Percentiles rank a stretch among this genome's conserved stretches.
Conservation (phyloP, 2,797 vertebrate species). For the Ctenopoma kingsleyae region DNA sequence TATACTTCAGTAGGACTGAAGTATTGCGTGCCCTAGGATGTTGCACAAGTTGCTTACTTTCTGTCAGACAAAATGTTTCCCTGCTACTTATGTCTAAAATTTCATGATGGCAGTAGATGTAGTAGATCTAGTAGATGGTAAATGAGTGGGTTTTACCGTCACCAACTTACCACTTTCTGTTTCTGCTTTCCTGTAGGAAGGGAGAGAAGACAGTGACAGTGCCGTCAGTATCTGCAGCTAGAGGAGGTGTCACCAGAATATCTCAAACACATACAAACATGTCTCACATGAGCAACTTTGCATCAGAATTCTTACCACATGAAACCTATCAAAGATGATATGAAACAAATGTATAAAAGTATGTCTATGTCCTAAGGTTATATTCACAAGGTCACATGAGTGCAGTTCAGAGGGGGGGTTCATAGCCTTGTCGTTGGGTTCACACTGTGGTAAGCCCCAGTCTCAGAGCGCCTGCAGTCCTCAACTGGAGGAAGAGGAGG, state of each 20-base stretch:
- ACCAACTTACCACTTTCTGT: constrained; percentile 98
- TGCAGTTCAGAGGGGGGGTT: constrained; percentile 74
- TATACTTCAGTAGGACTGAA: constrained; percentile 45
- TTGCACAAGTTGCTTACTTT: constrained; percentile 8
- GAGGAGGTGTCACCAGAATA: constrained; percentile 28
- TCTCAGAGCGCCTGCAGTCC: constrained; percentile 84
- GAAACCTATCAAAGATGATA: constrained; percentile 64
- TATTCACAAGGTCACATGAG: constrained; percentile 82
- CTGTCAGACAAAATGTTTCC: constrained; percentile 1
- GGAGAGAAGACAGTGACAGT: constrained; percentile 81
- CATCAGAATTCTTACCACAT: constrained; percentile 42
- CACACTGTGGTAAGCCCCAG: constrained; percentile 80
- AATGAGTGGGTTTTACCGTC: constrained; percentile 64
- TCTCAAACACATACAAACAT: constrained; percentile 40
- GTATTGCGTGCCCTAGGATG: constrained; percentile 12
- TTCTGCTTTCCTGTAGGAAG: constrained; percentile 97
- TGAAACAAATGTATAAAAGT: constrained; percentile 15
- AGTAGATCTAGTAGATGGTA: constrained; percentile 35
- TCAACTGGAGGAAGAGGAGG: constrained; percentile 86
- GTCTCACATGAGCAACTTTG: constrained; percentile 33
- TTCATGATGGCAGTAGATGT: constrained; percentile 28
- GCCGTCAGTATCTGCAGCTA: constrained; percentile 68
- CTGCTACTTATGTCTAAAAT: constrained; percentile 22
- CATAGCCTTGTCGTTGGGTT: constrained; percentile 79
- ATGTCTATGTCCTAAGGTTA: constrained; percentile 77